phyloP scores from a whole-genome alignment of 2,113 vertebrate species.

The Eudyptes chrysolophus region DNA sequence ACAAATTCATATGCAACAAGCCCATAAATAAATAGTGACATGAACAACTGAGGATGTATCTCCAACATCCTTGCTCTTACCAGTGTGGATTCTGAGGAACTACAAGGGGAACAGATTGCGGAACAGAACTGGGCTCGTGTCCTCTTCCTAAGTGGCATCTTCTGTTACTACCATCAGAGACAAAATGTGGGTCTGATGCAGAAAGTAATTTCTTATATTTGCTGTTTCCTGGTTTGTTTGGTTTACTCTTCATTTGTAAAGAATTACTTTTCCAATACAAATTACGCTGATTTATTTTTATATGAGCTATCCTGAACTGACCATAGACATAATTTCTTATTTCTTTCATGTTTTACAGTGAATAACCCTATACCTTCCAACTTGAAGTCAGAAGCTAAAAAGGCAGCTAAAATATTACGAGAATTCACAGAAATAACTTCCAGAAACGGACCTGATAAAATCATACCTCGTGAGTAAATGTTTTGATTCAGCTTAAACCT shows the following conservation, averaged over 20 bases:
- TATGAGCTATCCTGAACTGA: background rate
- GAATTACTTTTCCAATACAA: background rate
- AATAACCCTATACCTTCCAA: constrained; percentile 95
- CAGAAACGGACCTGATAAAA: constrained; percentile 90
- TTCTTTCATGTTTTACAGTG: constrained; percentile 79
- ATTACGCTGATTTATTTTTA: background rate
- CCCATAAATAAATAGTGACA: background rate
- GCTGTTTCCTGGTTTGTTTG: background rate
- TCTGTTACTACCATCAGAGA: background rate
- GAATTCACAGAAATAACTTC: constrained; percentile 96
- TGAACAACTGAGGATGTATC: background rate
- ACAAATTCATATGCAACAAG: background rate
- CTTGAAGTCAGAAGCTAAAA: constrained; percentile 93
- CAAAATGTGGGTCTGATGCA: background rate
- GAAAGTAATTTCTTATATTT: background rate
- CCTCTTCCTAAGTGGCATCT: background rate
- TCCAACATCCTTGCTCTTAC: background rate
- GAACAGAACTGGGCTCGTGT: background rate
- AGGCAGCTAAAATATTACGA: constrained; percentile 93
- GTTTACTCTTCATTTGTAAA: background rate
- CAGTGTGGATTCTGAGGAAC: background rate
- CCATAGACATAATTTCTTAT: background rate
- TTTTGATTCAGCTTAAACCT: background rate
- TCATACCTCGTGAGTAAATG: constrained; percentile 85
- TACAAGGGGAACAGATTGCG: background rate